phyloP scores from a whole-genome alignment of 37 sponge, comb jelly and placozoan species.

The Amphimedon queenslandica region DNA sequence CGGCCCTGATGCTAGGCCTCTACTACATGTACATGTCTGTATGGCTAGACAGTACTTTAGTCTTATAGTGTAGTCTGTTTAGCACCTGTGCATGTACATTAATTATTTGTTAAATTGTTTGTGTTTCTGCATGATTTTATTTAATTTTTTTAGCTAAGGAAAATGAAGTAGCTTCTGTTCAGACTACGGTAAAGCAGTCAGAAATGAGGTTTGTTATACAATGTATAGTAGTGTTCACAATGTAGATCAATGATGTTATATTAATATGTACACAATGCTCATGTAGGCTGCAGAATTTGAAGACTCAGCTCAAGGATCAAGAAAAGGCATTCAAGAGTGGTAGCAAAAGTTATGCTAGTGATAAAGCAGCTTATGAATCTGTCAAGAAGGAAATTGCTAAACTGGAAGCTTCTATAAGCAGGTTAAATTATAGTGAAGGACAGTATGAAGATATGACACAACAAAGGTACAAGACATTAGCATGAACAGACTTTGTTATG shows the following conservation, averaged over 20 bases:
- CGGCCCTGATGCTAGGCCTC: no score
- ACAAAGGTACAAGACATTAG: conserved; percentile 24
- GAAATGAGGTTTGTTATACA: conserved; percentile 74
- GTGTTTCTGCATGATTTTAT: background rate
- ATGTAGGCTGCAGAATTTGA: conserved; percentile 55
- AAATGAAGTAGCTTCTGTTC: conserved; percentile 68
- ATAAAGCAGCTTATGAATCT: conserved; percentile 41
- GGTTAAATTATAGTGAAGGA: conserved; percentile 62
- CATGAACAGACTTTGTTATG: conserved; percentile 4
- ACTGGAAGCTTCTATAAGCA: conserved; percentile 34
- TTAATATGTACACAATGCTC: background rate
- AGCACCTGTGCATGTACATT: background rate
- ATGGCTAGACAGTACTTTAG: no score
- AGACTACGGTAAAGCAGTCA: conserved; percentile 70
- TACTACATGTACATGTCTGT: no score
- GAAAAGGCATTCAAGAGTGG: conserved; percentile 52
- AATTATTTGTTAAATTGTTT: background rate
- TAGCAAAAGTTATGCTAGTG: conserved; percentile 60
- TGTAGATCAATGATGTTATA: no score
- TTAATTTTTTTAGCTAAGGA: conserved; percentile 50
- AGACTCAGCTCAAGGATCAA: conserved; percentile 72
- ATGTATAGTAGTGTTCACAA: background rate
- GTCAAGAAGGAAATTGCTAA: conserved; percentile 39
- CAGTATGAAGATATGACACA: conserved; percentile 39
- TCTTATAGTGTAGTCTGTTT: background rate